phyloP scores from a whole-genome alignment of 2,888 invertebrate species.

The Itoplectis maculator region DNA sequence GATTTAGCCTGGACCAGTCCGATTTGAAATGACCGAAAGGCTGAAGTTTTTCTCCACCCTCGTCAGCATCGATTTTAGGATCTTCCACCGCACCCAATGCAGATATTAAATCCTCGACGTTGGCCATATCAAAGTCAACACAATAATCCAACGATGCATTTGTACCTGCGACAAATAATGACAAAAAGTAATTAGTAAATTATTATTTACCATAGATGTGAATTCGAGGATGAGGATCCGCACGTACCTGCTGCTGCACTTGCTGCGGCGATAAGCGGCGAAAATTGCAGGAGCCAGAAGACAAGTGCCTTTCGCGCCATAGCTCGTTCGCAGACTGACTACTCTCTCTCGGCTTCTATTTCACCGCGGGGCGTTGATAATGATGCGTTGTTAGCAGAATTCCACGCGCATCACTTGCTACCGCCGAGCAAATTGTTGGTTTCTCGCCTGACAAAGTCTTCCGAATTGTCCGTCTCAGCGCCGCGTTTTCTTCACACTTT shows the following conservation, averaged over 20 bases:
- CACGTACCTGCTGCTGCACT: conserved; percentile 69
- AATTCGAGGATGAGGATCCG: neutral
- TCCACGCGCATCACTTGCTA: conserved; percentile 22
- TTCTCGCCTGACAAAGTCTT: neutral
- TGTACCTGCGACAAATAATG: conserved; percentile 33
- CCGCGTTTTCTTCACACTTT: conserved; percentile 20
- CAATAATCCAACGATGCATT: conserved; percentile 52
- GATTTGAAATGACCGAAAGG: conserved; percentile 74
- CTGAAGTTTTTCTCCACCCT: conserved; percentile 39
- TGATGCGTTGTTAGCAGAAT: conserved; percentile 62
- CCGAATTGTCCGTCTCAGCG: neutral
- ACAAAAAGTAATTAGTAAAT: neutral
- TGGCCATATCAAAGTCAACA: conserved; percentile 64
- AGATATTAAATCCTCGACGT: conserved; percentile 51
- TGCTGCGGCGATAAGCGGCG: conserved; percentile 34
- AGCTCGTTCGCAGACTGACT: conserved; percentile 67
- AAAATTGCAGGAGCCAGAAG: conserved; percentile 49
- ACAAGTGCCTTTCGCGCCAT: conserved; percentile 67
- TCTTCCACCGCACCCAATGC: conserved; percentile 57
- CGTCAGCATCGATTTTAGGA: conserved; percentile 63
- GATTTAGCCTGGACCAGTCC: conserved; percentile 74
- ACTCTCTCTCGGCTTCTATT: conserved; percentile 66
- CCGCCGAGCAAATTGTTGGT: neutral
- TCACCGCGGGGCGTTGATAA: conserved; percentile 65
- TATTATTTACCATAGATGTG: neutral